Percentiles rank a stretch among this genome's conserved stretches.
phyloP scores from a whole-genome alignment of 2,113 vertebrate species.

The Limnothrissa miodon region DNA sequence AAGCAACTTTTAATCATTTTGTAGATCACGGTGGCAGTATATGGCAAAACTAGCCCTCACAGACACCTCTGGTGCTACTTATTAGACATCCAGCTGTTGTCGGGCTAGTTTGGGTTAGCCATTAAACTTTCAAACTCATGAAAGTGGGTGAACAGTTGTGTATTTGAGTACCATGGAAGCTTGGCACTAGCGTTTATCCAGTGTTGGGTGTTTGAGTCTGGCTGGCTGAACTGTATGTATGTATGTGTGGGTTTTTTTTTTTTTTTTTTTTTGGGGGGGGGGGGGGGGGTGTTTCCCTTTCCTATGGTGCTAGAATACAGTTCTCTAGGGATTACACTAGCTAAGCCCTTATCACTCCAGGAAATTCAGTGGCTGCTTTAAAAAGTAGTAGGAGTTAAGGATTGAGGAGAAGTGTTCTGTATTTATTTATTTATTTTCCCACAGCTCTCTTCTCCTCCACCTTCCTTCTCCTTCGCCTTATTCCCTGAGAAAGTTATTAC shows the following conservation, averaged over 20 bases:
- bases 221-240: conserved; percentile 42
- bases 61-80: too few relatives aligned
- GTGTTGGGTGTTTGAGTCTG: conserved; percentile 48
- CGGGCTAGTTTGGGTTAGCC: neutral
- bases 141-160: neutral
- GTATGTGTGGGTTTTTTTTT: conserved; percentile 55
- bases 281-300: conserved; percentile 57
- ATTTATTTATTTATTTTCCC: conserved; percentile 54
- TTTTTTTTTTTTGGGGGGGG: neutral
- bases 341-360: conserved; percentile 77
- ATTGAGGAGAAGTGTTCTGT: conserved; percentile 72
- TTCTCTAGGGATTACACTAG: conserved; percentile 75
- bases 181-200: neutral
- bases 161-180: neutral
- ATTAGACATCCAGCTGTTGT: neutral
- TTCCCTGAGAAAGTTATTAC: conserved; percentile 71
- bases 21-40: too few relatives aligned
- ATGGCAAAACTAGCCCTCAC: too few relatives aligned
- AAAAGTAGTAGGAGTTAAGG: conserved; percentile 70
- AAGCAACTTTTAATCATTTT: too few relatives aligned
- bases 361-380: conserved; percentile 75
- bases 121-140: neutral
- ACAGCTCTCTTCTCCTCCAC: neutral
- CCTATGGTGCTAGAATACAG: conserved; percentile 67
- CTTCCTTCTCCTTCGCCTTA: conserved; percentile 46